phyloP scores from a whole-genome alignment of 2,888 invertebrate genomes.

The Thyatira batis region DNA sequence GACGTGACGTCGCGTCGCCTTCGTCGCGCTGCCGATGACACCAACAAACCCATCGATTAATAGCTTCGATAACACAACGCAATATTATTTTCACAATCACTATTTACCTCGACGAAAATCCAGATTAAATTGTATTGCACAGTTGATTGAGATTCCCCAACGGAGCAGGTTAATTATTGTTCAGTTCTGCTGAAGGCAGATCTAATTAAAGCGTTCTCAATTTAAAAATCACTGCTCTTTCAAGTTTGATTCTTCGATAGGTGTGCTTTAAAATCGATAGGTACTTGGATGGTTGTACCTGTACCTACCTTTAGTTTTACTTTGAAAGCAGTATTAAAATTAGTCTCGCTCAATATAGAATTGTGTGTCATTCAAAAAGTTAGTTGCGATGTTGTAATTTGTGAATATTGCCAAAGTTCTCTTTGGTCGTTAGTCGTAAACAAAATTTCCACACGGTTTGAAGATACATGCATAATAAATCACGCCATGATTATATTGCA shows the following conservation, averaged over 20 bases:
- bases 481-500: background rate
- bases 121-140: background rate
- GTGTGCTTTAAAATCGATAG: too few relatives aligned
- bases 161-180: background rate
- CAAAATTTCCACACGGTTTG: background rate
- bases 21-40: background rate
- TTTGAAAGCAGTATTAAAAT: background rate
- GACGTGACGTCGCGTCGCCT: background rate
- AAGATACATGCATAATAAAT: background rate
- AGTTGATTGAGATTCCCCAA: background rate
- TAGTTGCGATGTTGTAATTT: background rate
- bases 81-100: conserved; percentile 29
- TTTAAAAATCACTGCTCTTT: background rate
- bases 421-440: background rate
- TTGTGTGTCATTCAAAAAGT: background rate
- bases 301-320: background rate
- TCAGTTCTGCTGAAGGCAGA: background rate
- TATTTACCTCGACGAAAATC: background rate
- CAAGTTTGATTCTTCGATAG: too few relatives aligned
- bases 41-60: conserved; percentile 37
- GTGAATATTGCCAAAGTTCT: background rate
- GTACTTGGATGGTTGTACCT: background rate
- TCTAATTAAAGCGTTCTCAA: background rate
- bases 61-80: conserved; percentile 40
- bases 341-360: background rate